Evolutionary conservation across 2,888 invertebrate species (phyloP).

Genomic region (Pammene fasciana): DNA sequence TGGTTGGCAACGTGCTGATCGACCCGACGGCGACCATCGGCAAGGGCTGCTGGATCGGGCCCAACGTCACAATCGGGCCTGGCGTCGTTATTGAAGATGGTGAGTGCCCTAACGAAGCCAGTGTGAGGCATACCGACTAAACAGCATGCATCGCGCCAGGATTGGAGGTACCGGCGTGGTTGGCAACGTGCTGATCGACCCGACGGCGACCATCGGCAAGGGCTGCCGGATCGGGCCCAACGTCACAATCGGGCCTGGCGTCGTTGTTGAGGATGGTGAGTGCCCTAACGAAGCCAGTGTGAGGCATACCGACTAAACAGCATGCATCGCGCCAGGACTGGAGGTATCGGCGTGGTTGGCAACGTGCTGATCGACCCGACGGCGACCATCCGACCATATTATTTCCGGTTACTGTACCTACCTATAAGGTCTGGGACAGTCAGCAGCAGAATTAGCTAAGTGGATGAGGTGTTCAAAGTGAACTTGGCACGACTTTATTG

Average conservation of each 20-base stretch:
- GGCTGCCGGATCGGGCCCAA: conserved; percentile 99
- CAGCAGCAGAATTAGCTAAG: too few relatives aligned
- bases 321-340: too few relatives aligned
- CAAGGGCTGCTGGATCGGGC: conserved; percentile 96
- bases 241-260: conserved; percentile 97
- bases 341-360: conserved; percentile 87
- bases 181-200: conserved; percentile 97
- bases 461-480: too few relatives aligned
- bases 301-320: conserved; percentile 83
- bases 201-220: conserved; percentile 94
- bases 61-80: conserved; percentile 99
- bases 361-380: conserved; percentile 97
- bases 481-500: too few relatives aligned
- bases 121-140: conserved; percentile 67
- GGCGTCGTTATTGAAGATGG: conserved; percentile 96
- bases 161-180: conserved; percentile 91
- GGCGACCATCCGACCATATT: conserved; percentile 97
- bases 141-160: conserved; percentile 90
- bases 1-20: conserved; percentile 96
- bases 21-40: conserved; percentile 97
- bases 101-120: conserved; percentile 46
- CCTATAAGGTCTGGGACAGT: too few relatives aligned
- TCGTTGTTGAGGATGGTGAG: conserved; percentile 94
- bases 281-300: background rate
- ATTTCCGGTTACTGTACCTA: too few relatives aligned